Evolutionary conservation across 1,140 invertebrate species (phyloP).

Genomic region (Delia radicum): DNA sequence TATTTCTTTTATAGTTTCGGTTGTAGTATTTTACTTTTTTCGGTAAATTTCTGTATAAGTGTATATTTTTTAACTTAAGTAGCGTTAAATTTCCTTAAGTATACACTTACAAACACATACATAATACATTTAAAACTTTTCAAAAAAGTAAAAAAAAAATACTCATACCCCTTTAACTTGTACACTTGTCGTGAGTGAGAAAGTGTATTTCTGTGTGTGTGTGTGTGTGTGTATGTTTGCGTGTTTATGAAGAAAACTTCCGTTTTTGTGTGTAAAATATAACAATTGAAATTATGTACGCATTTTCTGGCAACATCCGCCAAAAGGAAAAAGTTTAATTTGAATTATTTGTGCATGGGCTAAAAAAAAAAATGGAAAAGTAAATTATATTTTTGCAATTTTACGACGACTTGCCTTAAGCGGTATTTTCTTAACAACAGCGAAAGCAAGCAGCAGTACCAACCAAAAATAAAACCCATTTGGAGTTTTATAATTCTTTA

Average conservation of each 20-base stretch:
- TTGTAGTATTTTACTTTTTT: too few relatives aligned
- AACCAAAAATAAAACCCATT: constrained; percentile 13
- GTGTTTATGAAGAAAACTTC: too few relatives aligned
- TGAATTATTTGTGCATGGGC: constrained; percentile 19
- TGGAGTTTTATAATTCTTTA: background rate
- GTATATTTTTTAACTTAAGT: background rate
- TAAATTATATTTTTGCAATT: background rate
- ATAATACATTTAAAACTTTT: too few relatives aligned
- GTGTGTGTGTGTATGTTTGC: background rate
- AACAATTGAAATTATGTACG: constrained; percentile 22
- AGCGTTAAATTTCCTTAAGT: background rate
- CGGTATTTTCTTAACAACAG: background rate
- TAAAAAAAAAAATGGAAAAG: background rate
- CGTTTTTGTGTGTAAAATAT: background rate
- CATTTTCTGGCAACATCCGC: constrained; percentile 8
- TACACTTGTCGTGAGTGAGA: background rate
- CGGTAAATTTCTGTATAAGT: background rate
- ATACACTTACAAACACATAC: background rate
- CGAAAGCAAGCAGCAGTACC: background rate
- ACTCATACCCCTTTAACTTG: background rate
- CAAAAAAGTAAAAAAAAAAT: background rate
- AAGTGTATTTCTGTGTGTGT: background rate
- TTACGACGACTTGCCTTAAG: constrained; percentile 16
- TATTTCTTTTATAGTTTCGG: background rate
- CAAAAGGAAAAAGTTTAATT: constrained; percentile 23